phyloP scores from a whole-genome alignment of 1,140 invertebrate species.

The Trichoplusia ni region DNA sequence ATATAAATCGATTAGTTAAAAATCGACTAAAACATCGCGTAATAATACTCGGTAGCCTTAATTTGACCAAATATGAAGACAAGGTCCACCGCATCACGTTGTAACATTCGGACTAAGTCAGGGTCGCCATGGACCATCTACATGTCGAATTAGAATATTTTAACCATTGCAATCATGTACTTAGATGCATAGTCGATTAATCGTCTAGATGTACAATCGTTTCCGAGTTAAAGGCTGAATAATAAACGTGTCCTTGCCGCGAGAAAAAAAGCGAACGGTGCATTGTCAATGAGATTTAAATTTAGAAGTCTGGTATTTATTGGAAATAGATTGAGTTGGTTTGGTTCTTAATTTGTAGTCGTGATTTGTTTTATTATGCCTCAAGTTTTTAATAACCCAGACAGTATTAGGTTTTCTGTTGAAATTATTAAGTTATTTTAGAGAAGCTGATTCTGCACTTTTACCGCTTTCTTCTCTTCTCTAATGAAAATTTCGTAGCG shows the following conservation, averaged over 20 bases:
- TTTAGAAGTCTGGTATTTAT: neutral
- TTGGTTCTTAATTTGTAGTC: neutral
- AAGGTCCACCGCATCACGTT: slow-evolving; percentile 36
- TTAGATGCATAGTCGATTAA: slow-evolving; percentile 27
- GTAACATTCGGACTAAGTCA: slow-evolving; percentile 8
- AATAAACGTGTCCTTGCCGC: slow-evolving; percentile 26
- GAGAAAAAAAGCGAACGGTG: slow-evolving; percentile 4
- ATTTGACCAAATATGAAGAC: slow-evolving; percentile 24
- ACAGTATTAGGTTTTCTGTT: too few relatives aligned
- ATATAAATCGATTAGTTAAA: neutral
- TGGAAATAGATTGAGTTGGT: neutral
- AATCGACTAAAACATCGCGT: neutral
- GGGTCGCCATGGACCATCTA: slow-evolving; percentile 10
- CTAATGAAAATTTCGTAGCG: too few relatives aligned
- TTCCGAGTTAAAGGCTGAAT: slow-evolving; percentile 32
- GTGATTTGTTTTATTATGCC: neutral
- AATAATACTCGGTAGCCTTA: neutral
- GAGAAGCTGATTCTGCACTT: too few relatives aligned
- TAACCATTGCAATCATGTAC: slow-evolving; percentile 23
- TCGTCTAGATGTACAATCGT: slow-evolving; percentile 1
- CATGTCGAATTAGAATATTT: slow-evolving; percentile 17
- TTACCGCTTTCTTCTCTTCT: too few relatives aligned
- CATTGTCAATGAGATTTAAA: slow-evolving; percentile 1
- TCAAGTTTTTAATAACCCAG: neutral
- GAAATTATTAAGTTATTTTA: too few relatives aligned